A percentile compares a stretch with the other conserved stretches of the same genome.
phyloP scores from a whole-genome alignment of 2,113 vertebrate species.

The Lepus americanus region DNA sequence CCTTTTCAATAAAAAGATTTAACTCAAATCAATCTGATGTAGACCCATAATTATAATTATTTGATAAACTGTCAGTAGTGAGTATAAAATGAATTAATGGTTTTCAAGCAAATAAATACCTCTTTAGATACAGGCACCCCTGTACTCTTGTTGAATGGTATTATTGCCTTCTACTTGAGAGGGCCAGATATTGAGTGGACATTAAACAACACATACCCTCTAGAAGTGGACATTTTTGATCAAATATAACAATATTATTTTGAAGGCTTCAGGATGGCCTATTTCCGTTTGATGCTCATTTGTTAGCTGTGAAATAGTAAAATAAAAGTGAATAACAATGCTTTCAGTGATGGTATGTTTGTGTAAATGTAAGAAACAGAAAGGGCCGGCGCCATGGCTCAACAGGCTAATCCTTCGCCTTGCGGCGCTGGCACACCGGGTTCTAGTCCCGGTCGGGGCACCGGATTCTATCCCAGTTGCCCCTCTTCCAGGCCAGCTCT shows the following conservation, averaged over 20 bases:
- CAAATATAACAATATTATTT: background rate
- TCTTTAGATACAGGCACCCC: background rate
- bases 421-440: no score
- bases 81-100: conserved; percentile 45
- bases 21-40: conserved; percentile 10
- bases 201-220: background rate
- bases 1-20: conserved; percentile 55
- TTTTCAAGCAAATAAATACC: conserved; percentile 45
- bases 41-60: conserved; percentile 32
- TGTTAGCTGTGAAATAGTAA: background rate
- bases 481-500: no score
- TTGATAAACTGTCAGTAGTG: conserved; percentile 33
- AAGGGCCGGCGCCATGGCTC: background rate
- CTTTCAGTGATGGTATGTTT: background rate
- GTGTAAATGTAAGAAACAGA: background rate
- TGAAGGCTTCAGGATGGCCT: background rate
- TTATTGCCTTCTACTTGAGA: background rate
- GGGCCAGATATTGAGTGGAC: background rate
- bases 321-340: background rate
- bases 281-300: conserved; percentile 1
- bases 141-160: background rate
- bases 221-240: background rate
- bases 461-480: no score
- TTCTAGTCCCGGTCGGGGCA: no score
- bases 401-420: no score